Evolutionary conservation across 2,113 vertebrate genomes (phyloP).

Genomic region (Oreocharis arfaki): DNA sequence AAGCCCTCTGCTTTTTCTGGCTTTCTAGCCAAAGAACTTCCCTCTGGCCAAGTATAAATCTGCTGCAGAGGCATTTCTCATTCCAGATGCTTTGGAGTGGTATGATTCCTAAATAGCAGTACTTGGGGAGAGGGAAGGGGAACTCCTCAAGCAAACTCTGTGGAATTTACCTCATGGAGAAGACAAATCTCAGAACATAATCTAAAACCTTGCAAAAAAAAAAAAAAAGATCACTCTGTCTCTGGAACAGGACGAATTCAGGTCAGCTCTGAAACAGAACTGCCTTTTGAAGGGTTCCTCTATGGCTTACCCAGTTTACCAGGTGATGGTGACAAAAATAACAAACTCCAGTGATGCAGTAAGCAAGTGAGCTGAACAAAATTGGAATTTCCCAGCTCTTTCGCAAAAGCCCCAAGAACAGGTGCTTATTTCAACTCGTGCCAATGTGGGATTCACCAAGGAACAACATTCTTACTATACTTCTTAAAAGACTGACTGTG

Average conservation of each 20-base stretch:
- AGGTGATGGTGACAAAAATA: not conserved
- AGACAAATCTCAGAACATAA: not conserved
- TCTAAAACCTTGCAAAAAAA: not conserved
- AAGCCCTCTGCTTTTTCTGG: not conserved
- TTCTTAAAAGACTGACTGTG: not conserved
- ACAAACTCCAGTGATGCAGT: not conserved
- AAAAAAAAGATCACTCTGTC: not conserved
- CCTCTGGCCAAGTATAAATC: not conserved
- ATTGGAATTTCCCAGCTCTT: slow-evolving; percentile 5
- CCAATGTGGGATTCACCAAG: not conserved
- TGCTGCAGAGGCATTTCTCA: not conserved
- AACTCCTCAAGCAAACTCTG: not conserved
- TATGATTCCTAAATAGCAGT: not conserved
- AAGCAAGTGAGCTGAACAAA: not conserved
- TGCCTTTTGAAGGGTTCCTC: not conserved
- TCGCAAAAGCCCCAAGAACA: not conserved
- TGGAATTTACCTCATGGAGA: not conserved
- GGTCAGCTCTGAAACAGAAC: not conserved
- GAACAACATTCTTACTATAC: not conserved
- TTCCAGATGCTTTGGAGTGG: not conserved
- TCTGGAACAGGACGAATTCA: not conserved
- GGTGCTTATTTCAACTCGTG: not conserved
- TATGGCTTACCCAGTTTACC: not conserved
- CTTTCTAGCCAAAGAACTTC: not conserved
- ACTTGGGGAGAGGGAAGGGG: not conserved